phyloP scores from a whole-genome alignment of 2,888 invertebrate genomes.

The Agrilus biguttatus region DNA sequence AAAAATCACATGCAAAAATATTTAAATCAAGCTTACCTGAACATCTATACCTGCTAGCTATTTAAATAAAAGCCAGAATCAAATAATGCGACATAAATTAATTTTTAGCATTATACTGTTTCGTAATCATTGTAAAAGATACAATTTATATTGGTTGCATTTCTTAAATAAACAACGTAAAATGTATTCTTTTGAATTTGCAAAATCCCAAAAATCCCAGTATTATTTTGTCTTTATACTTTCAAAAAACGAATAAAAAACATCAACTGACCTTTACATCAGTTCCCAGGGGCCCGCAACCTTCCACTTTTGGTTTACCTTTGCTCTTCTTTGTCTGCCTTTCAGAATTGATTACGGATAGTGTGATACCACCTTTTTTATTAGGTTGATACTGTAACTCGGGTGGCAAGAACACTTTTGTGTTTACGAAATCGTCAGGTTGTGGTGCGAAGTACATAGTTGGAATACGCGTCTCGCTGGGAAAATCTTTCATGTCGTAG shows the following conservation, averaged over 20 bases:
- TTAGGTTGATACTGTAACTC: constrained; percentile 50
- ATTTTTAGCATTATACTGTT: too few species aligned
- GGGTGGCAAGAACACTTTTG: constrained; percentile 65
- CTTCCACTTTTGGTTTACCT: constrained; percentile 35
- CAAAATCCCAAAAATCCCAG: too few species aligned
- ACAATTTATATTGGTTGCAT: too few species aligned
- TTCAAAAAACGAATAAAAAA: neutral
- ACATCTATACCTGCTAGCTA: neutral
- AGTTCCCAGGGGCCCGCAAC: constrained; percentile 42
- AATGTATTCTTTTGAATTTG: too few species aligned
- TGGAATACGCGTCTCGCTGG: constrained; percentile 73
- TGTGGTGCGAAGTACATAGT: constrained; percentile 80
- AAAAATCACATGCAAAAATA: too few species aligned
- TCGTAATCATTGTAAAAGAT: too few species aligned
- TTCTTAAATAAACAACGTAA: too few species aligned
- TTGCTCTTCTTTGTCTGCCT: constrained; percentile 31
- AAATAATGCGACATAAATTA: too few species aligned
- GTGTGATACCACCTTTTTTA: constrained; percentile 29
- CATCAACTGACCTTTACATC: constrained; percentile 39
- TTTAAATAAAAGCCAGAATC: neutral
- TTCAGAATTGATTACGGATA: constrained; percentile 31
- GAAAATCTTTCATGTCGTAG: constrained; percentile 82
- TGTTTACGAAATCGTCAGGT: constrained; percentile 53
- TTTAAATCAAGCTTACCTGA: too few species aligned
- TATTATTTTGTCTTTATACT: too few species aligned